phyloP scores from a whole-genome alignment of 1,140 invertebrate genomes.

The Fopius arisanus region DNA sequence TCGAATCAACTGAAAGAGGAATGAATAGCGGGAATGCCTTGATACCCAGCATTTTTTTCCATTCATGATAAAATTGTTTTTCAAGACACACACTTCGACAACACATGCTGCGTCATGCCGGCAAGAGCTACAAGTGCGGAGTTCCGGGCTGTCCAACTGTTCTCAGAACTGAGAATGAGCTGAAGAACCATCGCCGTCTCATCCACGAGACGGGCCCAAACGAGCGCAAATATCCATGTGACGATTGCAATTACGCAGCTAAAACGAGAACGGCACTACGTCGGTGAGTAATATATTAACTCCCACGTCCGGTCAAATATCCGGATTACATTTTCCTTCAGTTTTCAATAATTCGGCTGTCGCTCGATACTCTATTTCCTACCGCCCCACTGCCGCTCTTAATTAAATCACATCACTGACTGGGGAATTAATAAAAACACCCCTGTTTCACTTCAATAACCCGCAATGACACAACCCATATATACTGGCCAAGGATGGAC shows the following conservation, averaged over 20 bases:
- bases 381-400: not conserved
- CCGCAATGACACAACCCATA: not conserved
- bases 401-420: not conserved
- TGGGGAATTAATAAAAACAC: constrained; percentile 5
- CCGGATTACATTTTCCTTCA: not conserved
- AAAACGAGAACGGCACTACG: constrained; percentile 71
- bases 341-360: not conserved
- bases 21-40: too few relatives aligned
- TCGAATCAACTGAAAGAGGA: too few relatives aligned
- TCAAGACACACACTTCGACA: constrained; percentile 67
- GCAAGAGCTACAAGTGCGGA: constrained; percentile 69
- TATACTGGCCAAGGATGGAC: not conserved
- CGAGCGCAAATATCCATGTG: constrained; percentile 68
- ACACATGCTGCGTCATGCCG: constrained; percentile 70
- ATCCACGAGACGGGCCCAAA: constrained; percentile 61
- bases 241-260: constrained; percentile 71
- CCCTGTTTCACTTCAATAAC: not conserved
- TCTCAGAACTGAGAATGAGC: constrained; percentile 67
- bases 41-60: not conserved
- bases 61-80: not conserved
- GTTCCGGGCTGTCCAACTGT: constrained; percentile 66
- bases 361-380: constrained; percentile 2
- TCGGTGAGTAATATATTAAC: constrained; percentile 64
- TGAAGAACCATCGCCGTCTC: constrained; percentile 61
- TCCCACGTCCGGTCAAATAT: not conserved